Conservation (phyloP, 2,888 invertebrate genomes). For the Agrochola litura region DNA sequence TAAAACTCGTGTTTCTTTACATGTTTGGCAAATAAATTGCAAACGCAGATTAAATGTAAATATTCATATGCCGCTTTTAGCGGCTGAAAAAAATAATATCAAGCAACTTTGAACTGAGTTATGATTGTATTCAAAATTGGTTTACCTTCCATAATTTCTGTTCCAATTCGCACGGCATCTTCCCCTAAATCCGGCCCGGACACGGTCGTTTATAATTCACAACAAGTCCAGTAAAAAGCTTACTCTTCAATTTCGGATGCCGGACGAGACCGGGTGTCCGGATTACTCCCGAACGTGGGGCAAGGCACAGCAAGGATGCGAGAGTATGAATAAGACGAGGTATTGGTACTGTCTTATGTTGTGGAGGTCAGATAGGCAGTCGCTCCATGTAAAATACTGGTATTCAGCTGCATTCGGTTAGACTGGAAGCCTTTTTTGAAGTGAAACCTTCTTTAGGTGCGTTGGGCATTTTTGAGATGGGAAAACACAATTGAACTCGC, state of each 20-base stretch:
- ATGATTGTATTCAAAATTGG: background rate
- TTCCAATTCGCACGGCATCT: background rate
- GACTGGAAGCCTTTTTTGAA: background rate
- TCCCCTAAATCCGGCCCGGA: conserved; percentile 20
- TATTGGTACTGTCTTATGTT: background rate
- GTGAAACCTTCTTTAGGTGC: no score
- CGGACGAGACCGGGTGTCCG: conserved; percentile 50
- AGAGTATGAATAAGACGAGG: conserved; percentile 26
- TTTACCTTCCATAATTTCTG: background rate
- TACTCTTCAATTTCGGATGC: conserved; percentile 60
- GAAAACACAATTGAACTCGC: no score
- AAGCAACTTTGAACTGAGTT: no score
- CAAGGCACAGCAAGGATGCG: background rate
- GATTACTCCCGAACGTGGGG: conserved; percentile 56
- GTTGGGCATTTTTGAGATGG: no score
- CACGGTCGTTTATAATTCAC: conserved; percentile 46
- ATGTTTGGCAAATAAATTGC: no score
- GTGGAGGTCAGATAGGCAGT: background rate
- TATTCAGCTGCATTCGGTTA: background rate
- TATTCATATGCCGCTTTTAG: no score
- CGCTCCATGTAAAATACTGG: background rate
- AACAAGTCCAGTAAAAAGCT: conserved; percentile 54
- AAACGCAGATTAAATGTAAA: no score
- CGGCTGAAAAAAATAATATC: no score
- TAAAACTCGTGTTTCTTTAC: no score